Evolutionary conservation across 1,140 invertebrate species (phyloP), one percentile per base, ranked within the genome.

Genomic region (Lucilia sericata): DNA sequence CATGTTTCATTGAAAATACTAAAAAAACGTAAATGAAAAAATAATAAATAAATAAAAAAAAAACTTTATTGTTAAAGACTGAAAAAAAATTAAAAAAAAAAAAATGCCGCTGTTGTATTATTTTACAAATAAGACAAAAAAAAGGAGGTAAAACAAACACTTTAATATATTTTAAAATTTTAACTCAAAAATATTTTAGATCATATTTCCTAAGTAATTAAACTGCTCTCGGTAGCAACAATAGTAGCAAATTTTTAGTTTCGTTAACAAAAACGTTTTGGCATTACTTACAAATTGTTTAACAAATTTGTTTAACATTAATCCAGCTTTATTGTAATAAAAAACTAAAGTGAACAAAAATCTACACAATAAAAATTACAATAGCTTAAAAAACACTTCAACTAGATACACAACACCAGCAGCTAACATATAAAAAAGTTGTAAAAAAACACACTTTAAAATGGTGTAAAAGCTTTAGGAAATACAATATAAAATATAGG

Each of bases 51-150:
- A 78, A 78, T 42, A 78, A 78, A 47, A n/a, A n/a, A 42, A 74
- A 78, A 78, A 2, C 47, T 78, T 42, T 78, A 78, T 78, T 78
- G 75, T 78, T 78, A 78, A 78, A 78, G 75, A 78, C 75, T 78
- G 75, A 78, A 78, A 78, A 78, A 78, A 60, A 78, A n/a, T n/a
- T 42, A n/a, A 36, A n/a, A 14, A 78, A 78, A 75, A 76, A 78
- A 78, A 19, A 13, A 47, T 14, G 55, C 55, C 55, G 55, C 55
- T 60, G 10, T 12, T 14, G 55, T 60, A 60, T 60, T 60, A 60
- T 60, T 60, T 60, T 60, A 60, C 13, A 60, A 17, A 60, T n/a
- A 17, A 60, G 14, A 60, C 13, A 60, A 60, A 60, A 30, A n/a
- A 30, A 30, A 30, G 25, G 1, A 30, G n/a, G 55, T 17, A 60